Evolutionary conservation across 2,888 invertebrate genomes (phyloP).

Genomic region (Sinohyriopsis cumingii): DNA sequence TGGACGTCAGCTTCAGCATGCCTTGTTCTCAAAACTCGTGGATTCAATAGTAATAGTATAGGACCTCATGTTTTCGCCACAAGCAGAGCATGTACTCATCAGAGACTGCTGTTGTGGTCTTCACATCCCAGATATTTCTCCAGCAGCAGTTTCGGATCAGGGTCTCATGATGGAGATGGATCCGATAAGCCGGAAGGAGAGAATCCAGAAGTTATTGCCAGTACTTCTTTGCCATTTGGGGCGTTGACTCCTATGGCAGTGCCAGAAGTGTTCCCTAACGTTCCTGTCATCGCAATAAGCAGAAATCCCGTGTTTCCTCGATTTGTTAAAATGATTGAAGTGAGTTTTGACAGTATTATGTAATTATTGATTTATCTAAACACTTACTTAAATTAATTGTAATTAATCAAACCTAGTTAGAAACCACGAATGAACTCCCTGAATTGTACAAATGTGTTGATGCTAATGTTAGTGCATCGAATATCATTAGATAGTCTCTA

Average conservation of each 20-base stretch:
- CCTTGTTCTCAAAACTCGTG: too few relatives aligned
- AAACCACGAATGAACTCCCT: too few relatives aligned
- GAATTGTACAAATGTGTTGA: too few relatives aligned
- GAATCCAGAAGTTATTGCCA: constrained; percentile 2
- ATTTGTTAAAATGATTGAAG: constrained; percentile 97
- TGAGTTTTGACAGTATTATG: constrained; percentile 67
- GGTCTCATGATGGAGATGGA: constrained; percentile 14
- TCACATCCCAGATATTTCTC: not conserved
- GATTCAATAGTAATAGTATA: too few relatives aligned
- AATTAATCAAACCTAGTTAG: too few relatives aligned
- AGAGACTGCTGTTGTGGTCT: too few relatives aligned
- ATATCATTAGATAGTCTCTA: too few relatives aligned
- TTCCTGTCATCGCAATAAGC: constrained; percentile 94
- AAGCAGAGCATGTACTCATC: too few relatives aligned
- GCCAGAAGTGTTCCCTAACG: constrained; percentile 96
- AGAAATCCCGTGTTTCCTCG: constrained; percentile 97
- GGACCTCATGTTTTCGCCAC: too few relatives aligned
- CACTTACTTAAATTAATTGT: too few relatives aligned
- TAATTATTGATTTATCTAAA: not conserved
- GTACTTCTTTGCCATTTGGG: constrained; percentile 25
- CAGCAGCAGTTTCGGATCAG: not conserved
- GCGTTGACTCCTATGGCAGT: constrained; percentile 90
- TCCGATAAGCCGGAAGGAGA: constrained; percentile 8
- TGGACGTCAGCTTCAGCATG: too few relatives aligned
- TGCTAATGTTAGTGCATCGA: too few relatives aligned